Percentiles rank a stretch among this genome's conserved stretches.
Conservation (phyloP, 2,888 invertebrate species). For the Ligdia adustata region DNA sequence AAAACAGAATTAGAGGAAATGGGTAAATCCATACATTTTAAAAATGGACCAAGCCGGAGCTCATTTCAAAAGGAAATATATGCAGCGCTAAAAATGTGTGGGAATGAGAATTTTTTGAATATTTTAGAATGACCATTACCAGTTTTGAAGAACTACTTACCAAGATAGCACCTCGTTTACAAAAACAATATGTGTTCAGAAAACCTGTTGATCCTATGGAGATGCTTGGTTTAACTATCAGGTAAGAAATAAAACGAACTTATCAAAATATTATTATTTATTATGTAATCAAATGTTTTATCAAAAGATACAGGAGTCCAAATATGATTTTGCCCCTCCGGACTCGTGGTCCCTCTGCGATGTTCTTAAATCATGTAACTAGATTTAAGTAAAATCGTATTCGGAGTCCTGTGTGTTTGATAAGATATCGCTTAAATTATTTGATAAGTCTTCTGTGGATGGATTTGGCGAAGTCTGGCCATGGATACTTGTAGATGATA, state of each 20-base stretch:
- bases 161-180: slow-evolving; percentile 33
- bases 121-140: slow-evolving; percentile 28
- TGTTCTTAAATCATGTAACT: slow-evolving; percentile 10
- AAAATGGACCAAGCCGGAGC: slow-evolving; percentile 27
- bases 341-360: slow-evolving; percentile 7
- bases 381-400: slow-evolving; percentile 23
- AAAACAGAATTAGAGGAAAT: slow-evolving; percentile 28
- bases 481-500: slow-evolving; percentile 16
- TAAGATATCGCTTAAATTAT: slow-evolving; percentile 19
- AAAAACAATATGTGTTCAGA: slow-evolving; percentile 34
- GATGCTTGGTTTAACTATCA: slow-evolving; percentile 25
- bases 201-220: slow-evolving; percentile 31
- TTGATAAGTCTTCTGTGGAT: slow-evolving; percentile 16
- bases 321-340: slow-evolving; percentile 8
- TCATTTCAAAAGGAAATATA: slow-evolving; percentile 34
- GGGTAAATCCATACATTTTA: slow-evolving; percentile 9
- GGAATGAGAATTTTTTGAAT: slow-evolving; percentile 16
- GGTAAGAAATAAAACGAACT: slow-evolving; percentile 26
- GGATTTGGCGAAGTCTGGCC: slow-evolving; percentile 23
- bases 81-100: slow-evolving; percentile 28
- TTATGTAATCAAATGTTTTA: slow-evolving; percentile 8
- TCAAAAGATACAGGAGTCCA: slow-evolving; percentile 12
- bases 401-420: slow-evolving; percentile 26
- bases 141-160: slow-evolving; percentile 33
- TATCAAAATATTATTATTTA: slow-evolving; percentile 12